Base-by-base conservation (phyloP, 23 tunicate species). In the Trididemnum clinides region DNA sequence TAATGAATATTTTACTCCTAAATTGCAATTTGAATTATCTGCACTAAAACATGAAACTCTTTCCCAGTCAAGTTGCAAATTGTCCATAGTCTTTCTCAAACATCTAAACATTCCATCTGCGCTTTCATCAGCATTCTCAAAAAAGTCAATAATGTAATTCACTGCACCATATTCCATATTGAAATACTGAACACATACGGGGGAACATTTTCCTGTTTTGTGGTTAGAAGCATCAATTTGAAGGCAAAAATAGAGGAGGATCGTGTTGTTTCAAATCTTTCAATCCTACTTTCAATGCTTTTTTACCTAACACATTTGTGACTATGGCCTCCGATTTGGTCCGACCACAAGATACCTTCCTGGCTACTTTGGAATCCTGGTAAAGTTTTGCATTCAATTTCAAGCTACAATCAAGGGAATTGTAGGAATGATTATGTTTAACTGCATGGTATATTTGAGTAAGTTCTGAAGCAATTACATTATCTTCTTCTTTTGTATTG, bases 41-140 rank as follows among this genome's bases (percentile, higher is more conserved):
- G 69, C 69, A 59, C 69, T 59, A n/a, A 59, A 59, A 59, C 69
- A 59, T 12, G 27, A 59, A 59, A 59, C 69, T 59, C 69, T 59
- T 59, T 59, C 21, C 69, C 69, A 59, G 21, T 59, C 69, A 18
- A 59, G 69, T 59, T 59, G 27, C 69, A 59, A 59, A 59, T 59
- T 59, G 69, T 59, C 27, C 69, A 59, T 59, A 59, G 69, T 59
- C 26, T 59, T 59, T 59, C 26, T 59, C 69, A 59, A 59, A 59
- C 26, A 59, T 12, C 6, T 59, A 21, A 59, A 59, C 69, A 59
- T 59, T 59, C 69, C 69, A 59, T 59, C 69, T 59, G 69, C 69
- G 21, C 69, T 59, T 59, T 59, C 69, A 59, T 59, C 69, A 12
- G 69, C 69, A 59, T 59, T 59, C 69, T 59, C 69, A 6, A 59